These are phyloP conservation scores for Cygnus olor DNA, from an alignment of 2,797 vertebrate genomes.

Conservation along the genomic window DNA sequence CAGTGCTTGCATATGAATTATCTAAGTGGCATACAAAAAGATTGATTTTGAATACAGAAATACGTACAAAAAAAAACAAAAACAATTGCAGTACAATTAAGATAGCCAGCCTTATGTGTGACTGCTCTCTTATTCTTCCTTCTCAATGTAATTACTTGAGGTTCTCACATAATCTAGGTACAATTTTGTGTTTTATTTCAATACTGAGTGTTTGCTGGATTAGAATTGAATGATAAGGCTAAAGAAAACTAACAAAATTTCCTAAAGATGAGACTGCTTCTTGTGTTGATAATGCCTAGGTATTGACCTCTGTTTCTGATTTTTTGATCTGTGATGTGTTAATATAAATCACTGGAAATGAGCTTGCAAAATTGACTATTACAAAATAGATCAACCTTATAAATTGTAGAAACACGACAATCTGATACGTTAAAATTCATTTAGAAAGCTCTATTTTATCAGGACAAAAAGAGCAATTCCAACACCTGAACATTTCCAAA, in stretches of 20 bases:
- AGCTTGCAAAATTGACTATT: not conserved
- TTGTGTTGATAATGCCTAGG: not conserved
- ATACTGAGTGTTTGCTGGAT: not conserved
- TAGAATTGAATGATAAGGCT: not conserved
- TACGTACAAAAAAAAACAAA: not conserved
- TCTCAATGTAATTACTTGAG: not conserved
- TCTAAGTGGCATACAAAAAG: not conserved
- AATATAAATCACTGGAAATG: not conserved
- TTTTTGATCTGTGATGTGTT: not conserved
- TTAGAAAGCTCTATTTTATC: not conserved
- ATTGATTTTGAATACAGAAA: not conserved
- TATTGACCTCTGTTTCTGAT: not conserved
- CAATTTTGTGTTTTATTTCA: not conserved
- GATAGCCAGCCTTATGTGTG: not conserved
- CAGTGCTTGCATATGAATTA: not conserved
- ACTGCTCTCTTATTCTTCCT: not conserved
- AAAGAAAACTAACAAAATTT: not conserved
- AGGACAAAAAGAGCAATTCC: not conserved
- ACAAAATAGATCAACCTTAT: not conserved
- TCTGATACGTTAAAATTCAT: not conserved
- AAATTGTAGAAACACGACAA: not conserved
- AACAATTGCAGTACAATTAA: not conserved
- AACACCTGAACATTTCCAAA: not conserved
- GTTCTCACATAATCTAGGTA: not conserved
- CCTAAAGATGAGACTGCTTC: not conserved